A percentile compares a stretch with the other conserved stretches of the same genome.
Conservation (phyloP, 2,797 vertebrate genomes). For the Mycteria americana region DNA sequence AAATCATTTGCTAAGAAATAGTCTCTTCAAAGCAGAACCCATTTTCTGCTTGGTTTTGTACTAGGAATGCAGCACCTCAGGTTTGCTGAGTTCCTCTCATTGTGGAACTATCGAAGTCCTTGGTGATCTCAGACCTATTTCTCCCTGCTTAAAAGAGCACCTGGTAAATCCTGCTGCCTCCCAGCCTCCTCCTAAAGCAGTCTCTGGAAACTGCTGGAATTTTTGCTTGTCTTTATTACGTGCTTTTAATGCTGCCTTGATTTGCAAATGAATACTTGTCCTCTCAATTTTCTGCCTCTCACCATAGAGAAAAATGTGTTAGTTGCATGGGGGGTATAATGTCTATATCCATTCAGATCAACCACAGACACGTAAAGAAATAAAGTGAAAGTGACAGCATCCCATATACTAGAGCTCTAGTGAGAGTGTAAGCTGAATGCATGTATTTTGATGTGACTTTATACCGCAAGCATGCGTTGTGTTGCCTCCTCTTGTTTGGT, state of each 20-base stretch:
- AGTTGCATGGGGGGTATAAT: background rate
- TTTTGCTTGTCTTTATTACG: background rate
- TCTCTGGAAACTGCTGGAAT: background rate
- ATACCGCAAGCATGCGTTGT: background rate
- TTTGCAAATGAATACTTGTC: background rate
- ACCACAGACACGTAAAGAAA: background rate
- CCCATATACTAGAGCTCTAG: background rate
- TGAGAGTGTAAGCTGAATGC: background rate
- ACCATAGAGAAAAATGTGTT: background rate
- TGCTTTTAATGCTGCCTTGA: background rate
- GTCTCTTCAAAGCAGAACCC: background rate
- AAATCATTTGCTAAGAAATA: background rate
- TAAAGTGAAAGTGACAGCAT: background rate
- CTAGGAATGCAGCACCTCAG: slow-evolving; percentile 31
- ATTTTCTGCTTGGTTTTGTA: background rate
- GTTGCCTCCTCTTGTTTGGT: background rate
- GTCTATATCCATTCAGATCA: background rate
- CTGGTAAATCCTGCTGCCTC: background rate
- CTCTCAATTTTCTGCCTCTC: background rate
- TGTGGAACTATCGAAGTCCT: background rate
- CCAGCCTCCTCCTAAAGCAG: background rate
- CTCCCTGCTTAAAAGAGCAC: background rate
- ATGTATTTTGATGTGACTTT: background rate
- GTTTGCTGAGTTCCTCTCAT: background rate
- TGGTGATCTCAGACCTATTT: background rate